Base-by-base conservation (phyloP, 2,888 invertebrate genomes). In the Agelastica alni region DNA sequence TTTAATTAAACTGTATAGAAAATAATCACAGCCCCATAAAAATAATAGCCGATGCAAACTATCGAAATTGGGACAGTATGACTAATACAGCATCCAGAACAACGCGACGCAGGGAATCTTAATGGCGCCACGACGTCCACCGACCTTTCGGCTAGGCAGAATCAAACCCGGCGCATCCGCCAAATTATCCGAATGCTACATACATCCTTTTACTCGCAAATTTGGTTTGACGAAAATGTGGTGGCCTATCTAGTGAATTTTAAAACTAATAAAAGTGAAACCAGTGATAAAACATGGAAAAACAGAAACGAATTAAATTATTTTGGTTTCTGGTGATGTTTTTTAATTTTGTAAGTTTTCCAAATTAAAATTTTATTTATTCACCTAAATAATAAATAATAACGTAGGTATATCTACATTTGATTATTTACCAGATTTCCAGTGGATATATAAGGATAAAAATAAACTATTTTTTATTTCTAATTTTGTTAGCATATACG, bases 321-420 rank as follows among this genome's bases (percentile, higher is more conserved):
- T 65, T 66, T 32, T 70, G 71, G 71, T 70, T 71, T 43, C 44
- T 68, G 9, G 61, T 70, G 42, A 68, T 71, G 64, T 56, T 70
- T 37, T 61, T 68, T 17, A 71, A 71, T 65, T 71, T 70, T 54
- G 71, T 71, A 59, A 68, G 71, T 70, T 43, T 12, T 28, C 5
- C 5, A 5, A 5, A 0, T 31, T n/a, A 10, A 31, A 31, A 10
- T 31, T 2, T 4, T 31, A 10, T 31, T 10, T 2, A 31, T 31
- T 31, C n/a, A 10, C n/a, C n/a, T n/a, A n/a, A n/a, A n/a, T n/a
- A n/a, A n/a, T n/a, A n/a, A n/a, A n/a, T n/a, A n/a, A n/a, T n/a
- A n/a, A n/a, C n/a, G n/a, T n/a, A n/a, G n/a, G n/a, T n/a, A n/a
- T n/a, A n/a, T n/a, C n/a, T n/a, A n/a, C n/a, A n/a, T n/a, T n/a